phyloP scores from a whole-genome alignment of 2,797 vertebrate genomes.

The Huso huso region DNA sequence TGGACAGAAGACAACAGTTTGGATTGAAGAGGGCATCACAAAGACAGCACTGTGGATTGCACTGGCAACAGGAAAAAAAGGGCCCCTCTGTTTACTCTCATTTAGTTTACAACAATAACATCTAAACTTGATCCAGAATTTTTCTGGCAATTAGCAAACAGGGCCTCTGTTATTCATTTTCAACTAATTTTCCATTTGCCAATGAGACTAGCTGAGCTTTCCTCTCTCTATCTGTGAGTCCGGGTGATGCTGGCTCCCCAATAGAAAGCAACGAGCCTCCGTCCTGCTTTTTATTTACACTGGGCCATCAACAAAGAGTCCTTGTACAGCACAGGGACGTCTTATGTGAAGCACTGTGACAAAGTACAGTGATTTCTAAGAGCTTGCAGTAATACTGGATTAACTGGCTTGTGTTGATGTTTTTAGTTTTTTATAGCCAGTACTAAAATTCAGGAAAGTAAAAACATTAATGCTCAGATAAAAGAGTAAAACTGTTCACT shows the following conservation, averaged over 20 bases:
- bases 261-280: neutral
- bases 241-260: neutral
- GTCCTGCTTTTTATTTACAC: neutral
- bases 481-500: no score
- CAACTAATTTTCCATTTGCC: slow-evolving; percentile 48
- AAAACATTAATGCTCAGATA: no score
- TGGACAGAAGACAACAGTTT: neutral
- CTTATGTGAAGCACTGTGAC: neutral
- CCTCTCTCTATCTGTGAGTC: neutral
- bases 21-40: slow-evolving; percentile 10
- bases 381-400: neutral
- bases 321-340: neutral
- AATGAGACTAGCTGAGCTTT: neutral
- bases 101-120: slow-evolving; percentile 11
- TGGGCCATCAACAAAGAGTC: slow-evolving; percentile 6
- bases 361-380: slow-evolving; percentile 2
- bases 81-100: slow-evolving; percentile 12
- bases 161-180: slow-evolving; percentile 33
- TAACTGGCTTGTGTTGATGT: neutral
- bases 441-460: no score
- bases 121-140: slow-evolving; percentile 65
- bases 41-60: slow-evolving; percentile 9
- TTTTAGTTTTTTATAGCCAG: no score
- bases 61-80: neutral
- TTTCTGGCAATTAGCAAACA: slow-evolving; percentile 49